Evolutionary conservation across 2,797 vertebrate genomes (phyloP), one percentile per base, ranked within the genome.

Genomic region (Mormyrus proboscirostris): DNA sequence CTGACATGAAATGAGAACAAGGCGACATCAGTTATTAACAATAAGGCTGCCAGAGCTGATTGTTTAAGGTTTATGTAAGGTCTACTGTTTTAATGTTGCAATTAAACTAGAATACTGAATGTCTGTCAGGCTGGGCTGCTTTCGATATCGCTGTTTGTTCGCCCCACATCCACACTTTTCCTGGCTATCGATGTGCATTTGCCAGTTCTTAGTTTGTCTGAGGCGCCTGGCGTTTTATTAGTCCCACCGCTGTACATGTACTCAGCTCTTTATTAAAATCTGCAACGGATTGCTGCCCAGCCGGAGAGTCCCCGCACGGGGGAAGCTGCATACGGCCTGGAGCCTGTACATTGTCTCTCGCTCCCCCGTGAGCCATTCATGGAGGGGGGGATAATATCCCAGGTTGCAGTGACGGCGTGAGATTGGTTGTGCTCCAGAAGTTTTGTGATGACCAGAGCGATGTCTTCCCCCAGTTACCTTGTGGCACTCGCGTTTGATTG

Each of bases 391-490:
- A 10, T 6, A 53, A 53, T 12, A 22, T 33, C 16, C 41, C 25
- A 19, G 29, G 90, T 38, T 91, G 79, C 89, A 88, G 57, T 86
- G 33, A 47, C 55, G 12, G 90, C 57, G 53, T 88, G 87, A 90
- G 88, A 91, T 90, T 88, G 88, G 90, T 88, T 87, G 89, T 91
- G 91, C 92, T 92, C 91, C 65, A 89, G 88, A 94, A 88, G 89
- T 90, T 92, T 92, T 92, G 73, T 89, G 92, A 94, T 92, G 93
- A 92, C 91, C 92, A 88, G 91, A 90, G 90, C 90, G 90, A 89
- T 90, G 91, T 94, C 93, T 93, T 29, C 19, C 92, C 91, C 90
- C 91, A 90, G 47, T 89, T 91, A 91, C 84, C 47, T 22, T 14
- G 29, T 79, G 69, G 51, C 16, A 14, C 25, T 41, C 33, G 8